Conservation (phyloP, 2,113 vertebrate genomes). For the Halichoerus grypus region DNA sequence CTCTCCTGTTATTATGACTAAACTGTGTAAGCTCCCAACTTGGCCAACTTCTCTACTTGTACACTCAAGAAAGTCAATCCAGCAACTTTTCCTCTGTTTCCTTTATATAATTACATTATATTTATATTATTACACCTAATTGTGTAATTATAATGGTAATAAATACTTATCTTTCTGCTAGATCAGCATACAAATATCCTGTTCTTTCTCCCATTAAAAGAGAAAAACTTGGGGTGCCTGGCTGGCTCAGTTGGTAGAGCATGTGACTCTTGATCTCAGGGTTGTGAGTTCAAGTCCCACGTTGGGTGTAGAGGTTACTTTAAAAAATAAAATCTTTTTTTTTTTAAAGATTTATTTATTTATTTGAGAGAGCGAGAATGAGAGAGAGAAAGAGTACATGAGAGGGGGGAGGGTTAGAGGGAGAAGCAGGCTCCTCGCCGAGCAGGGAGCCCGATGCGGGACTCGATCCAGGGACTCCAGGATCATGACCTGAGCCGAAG, state of each 20-base stretch:
- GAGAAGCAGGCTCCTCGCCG: too few relatives aligned
- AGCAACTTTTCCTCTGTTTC: slow-evolving; percentile 11
- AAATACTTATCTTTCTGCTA: neutral
- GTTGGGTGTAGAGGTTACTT: neutral
- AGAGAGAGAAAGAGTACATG: too few relatives aligned
- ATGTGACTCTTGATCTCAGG: neutral
- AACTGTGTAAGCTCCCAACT: neutral
- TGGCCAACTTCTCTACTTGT: neutral
- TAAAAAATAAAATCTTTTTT: neutral
- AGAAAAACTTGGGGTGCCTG: neutral
- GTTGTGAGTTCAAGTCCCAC: neutral
- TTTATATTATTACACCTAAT: neutral
- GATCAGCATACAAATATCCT: neutral
- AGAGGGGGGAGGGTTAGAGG: too few relatives aligned
- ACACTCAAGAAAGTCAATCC: neutral
- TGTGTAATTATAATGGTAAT: slow-evolving; percentile 11
- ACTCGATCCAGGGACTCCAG: too few relatives aligned
- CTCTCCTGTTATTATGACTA: neutral
- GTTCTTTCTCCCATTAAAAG: neutral
- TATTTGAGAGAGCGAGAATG: too few relatives aligned
- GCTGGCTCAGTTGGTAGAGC: neutral
- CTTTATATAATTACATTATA: neutral
- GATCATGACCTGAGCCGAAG: too few relatives aligned
- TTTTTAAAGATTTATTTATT: too few relatives aligned
- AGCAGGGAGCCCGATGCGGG: too few relatives aligned